A percentile compares a stretch with the other conserved stretches of the same genome.
These are phyloP conservation scores for Julus scanicus DNA, from an alignment of 2,888 invertebrate species.

Conservation along the genomic window DNA sequence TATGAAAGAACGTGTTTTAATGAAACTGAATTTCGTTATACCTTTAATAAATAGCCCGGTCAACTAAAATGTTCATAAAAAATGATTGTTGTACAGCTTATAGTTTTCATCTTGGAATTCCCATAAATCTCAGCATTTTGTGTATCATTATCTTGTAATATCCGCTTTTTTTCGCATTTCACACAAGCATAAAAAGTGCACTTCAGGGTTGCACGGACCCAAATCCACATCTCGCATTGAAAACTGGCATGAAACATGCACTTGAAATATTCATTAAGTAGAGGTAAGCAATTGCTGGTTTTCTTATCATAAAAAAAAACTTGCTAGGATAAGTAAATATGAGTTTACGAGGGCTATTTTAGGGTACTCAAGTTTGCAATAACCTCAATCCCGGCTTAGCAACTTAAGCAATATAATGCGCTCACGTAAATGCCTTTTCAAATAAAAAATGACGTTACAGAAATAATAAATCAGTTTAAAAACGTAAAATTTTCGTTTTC, in stretches of 20 bases:
- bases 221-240: conserved; percentile 22
- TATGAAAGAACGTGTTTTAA: too few species aligned
- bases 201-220: conserved; percentile 10
- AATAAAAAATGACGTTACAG: neutral
- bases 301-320: conserved; percentile 24
- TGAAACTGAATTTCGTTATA: too few species aligned
- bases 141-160: neutral
- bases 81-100: too few species aligned
- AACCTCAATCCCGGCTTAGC: conserved; percentile 5
- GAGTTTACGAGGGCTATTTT: conserved; percentile 36
- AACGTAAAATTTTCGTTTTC: neutral
- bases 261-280: conserved; percentile 36
- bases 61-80: neutral
- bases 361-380: conserved; percentile 22
- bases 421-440: neutral
- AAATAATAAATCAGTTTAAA: neutral
- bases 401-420: neutral
- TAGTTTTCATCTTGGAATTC: neutral
- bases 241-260: neutral
- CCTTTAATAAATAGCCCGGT: too few species aligned
- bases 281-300: conserved; percentile 22
- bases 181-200: neutral
- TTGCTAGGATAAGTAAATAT: neutral
- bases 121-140: neutral
- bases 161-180: conserved; percentile 1